These are phyloP conservation scores for Atherinosoma microstoma DNA, from an alignment of 2,797 vertebrate species.

Conservation along the genomic window DNA sequence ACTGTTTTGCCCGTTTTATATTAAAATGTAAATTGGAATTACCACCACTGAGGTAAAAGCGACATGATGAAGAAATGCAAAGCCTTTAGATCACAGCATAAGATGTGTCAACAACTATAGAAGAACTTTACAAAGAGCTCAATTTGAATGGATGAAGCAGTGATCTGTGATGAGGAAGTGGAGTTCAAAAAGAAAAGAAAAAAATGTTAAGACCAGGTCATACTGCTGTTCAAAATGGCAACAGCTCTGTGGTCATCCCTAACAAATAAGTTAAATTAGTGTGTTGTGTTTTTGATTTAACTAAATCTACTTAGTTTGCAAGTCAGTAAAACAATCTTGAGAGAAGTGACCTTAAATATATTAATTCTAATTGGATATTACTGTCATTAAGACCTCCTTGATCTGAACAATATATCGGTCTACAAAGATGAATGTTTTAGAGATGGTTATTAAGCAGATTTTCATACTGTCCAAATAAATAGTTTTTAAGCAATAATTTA, in stretches of 20 bases:
- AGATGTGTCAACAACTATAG: conserved; percentile 14
- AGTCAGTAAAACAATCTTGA: not conserved
- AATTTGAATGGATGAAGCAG: conserved; percentile 31
- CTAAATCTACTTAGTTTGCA: not conserved
- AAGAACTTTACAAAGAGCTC: conserved; percentile 25
- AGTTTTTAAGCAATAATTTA: not conserved
- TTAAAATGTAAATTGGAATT: conserved; percentile 47
- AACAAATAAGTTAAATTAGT: not conserved
- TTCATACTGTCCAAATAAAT: not conserved
- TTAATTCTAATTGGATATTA: not conserved
- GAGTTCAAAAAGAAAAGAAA: conserved; percentile 3
- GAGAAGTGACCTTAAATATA: not conserved
- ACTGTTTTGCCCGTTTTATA: conserved; percentile 15
- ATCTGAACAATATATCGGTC: conserved; percentile 17
- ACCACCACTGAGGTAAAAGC: conserved; percentile 1
- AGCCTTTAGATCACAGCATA: conserved; percentile 19
- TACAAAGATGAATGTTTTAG: not conserved
- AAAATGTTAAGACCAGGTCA: not conserved
- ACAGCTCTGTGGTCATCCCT: not conserved
- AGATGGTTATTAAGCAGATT: conserved; percentile 3
- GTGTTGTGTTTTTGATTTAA: not conserved
- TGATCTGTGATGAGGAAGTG: conserved; percentile 18
- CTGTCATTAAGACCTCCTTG: not conserved
- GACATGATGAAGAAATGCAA: conserved; percentile 6
- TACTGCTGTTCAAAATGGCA: conserved; percentile 4